phyloP scores from a whole-genome alignment of 1,140 invertebrate genomes.

The Helicoverpa zea region DNA sequence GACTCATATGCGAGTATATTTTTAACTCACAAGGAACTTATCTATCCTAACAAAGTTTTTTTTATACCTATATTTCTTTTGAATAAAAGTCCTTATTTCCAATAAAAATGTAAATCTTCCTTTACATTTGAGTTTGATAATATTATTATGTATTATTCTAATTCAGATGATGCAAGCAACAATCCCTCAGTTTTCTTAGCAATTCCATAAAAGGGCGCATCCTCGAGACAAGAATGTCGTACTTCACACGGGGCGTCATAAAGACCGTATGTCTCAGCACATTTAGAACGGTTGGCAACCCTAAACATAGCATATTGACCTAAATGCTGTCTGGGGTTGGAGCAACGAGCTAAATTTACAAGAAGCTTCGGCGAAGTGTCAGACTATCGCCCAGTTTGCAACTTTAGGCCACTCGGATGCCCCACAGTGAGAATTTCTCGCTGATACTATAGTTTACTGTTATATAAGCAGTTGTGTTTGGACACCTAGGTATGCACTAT shows the following conservation, averaged over 20 bases:
- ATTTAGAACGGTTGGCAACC: constrained; percentile 32
- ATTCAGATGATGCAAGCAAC: neutral
- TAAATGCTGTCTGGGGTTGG: constrained; percentile 57
- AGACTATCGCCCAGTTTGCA: constrained; percentile 48
- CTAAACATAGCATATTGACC: constrained; percentile 56
- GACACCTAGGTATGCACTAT: neutral
- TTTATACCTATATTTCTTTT: too few relatives aligned
- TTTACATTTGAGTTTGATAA: too few relatives aligned
- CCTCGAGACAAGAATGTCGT: constrained; percentile 26
- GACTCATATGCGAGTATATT: too few relatives aligned
- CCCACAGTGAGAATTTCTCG: constrained; percentile 19
- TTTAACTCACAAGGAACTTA: too few relatives aligned
- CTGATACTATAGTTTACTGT: constrained; percentile 14
- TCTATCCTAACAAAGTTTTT: too few relatives aligned
- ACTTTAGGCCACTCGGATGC: constrained; percentile 43
- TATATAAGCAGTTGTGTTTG: constrained; percentile 27
- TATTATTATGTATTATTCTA: too few relatives aligned
- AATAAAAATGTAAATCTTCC: too few relatives aligned
- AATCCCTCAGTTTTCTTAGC: neutral
- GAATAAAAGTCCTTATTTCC: too few relatives aligned
- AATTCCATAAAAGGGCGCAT: neutral
- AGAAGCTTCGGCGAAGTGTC: constrained; percentile 53
- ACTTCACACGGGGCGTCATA: constrained; percentile 18
- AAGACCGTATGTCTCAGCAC: constrained; percentile 42
- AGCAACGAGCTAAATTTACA: constrained; percentile 58